These are phyloP conservation scores for Drosophila colorata DNA, from an alignment of 2,888 invertebrate genomes.

Conservation along the genomic window DNA sequence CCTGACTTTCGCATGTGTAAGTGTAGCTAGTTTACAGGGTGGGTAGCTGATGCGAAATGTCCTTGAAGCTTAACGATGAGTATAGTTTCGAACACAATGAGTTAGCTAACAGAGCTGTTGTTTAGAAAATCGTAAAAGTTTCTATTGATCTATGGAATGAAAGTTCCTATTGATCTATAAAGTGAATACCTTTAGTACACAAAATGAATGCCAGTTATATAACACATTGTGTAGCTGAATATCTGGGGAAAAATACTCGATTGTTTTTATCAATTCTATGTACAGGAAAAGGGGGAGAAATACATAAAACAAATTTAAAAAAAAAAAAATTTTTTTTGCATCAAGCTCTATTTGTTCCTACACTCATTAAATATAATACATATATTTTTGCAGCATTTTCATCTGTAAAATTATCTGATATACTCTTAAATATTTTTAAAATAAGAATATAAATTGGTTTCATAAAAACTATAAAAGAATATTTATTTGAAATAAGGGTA, in stretches of 20 bases:
- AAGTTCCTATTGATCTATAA: background rate
- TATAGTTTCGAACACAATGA: constrained; percentile 1
- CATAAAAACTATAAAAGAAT: too few species aligned
- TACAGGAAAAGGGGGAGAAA: too few species aligned
- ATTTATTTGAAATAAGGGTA: too few species aligned
- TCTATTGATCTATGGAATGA: background rate
- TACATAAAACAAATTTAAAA: too few species aligned
- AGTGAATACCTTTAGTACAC: background rate
- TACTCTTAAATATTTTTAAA: too few species aligned
- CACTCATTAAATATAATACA: too few species aligned
- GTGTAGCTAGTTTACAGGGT: background rate
- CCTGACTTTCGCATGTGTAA: background rate
- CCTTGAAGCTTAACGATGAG: constrained; percentile 32
- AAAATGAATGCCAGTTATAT: background rate
- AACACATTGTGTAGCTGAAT: background rate
- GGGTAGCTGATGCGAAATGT: constrained; percentile 5
- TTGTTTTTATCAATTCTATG: too few species aligned
- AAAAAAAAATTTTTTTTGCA: too few species aligned
- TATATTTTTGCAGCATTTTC: too few species aligned
- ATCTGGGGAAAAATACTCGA: background rate
- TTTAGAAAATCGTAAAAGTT: constrained; percentile 17
- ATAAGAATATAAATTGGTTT: too few species aligned
- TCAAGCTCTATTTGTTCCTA: too few species aligned
- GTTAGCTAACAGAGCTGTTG: constrained; percentile 15
- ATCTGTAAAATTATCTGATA: too few species aligned